phyloP scores from a whole-genome alignment of 1,140 invertebrate species.

The Drosophila obscura region DNA sequence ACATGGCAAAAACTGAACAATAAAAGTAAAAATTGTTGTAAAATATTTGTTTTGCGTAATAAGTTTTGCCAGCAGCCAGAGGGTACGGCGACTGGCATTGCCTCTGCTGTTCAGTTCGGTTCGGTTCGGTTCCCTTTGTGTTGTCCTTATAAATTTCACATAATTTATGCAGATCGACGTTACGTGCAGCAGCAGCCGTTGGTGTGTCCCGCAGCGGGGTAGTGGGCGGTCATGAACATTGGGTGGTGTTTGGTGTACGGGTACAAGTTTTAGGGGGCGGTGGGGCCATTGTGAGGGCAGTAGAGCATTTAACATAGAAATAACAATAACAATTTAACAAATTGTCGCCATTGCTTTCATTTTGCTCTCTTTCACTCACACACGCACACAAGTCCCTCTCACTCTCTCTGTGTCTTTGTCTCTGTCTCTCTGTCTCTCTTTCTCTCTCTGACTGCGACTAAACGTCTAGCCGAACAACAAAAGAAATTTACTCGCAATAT shows the following conservation, averaged over 20 bases:
- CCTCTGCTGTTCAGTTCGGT: conserved; percentile 15
- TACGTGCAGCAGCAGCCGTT: conserved; percentile 73
- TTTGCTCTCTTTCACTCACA: conserved; percentile 9
- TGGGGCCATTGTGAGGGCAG: conserved; percentile 66
- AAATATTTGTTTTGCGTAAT: conserved; percentile 76
- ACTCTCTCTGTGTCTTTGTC: neutral
- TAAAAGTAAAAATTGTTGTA: conserved; percentile 66
- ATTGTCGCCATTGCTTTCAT: conserved; percentile 68
- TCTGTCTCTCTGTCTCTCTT: neutral
- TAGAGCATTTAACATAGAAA: conserved; percentile 80
- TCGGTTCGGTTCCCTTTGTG: conserved; percentile 35
- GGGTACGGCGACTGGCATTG: conserved; percentile 19
- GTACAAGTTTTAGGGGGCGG: neutral
- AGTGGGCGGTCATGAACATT: neutral
- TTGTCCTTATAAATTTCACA: conserved; percentile 78
- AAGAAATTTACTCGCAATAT: conserved; percentile 76
- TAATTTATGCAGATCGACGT: conserved; percentile 81
- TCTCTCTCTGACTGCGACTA: conserved; percentile 35
- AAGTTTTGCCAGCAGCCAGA: conserved; percentile 64
- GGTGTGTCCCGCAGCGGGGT: neutral
- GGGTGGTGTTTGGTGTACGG: neutral
- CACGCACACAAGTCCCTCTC: neutral
- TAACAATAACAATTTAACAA: conserved; percentile 83
- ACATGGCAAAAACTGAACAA: conserved; percentile 37
- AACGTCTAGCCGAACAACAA: conserved; percentile 73